A percentile compares a stretch with the other conserved stretches of the same genome.
Conservation (phyloP, 2,113 vertebrate genomes). For the Menura novaehollandiae region DNA sequence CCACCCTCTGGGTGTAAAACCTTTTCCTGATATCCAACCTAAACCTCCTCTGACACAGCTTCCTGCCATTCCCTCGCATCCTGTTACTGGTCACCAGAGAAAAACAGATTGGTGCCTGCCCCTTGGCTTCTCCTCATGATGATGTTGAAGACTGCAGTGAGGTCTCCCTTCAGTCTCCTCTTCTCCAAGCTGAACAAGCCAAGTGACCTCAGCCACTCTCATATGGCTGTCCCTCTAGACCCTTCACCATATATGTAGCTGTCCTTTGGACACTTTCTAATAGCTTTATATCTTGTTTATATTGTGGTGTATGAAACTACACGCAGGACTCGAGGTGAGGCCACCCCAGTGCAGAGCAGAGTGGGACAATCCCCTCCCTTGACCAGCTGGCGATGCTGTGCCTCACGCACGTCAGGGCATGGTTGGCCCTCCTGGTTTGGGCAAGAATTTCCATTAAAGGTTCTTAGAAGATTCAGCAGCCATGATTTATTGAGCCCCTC, state of each 20-base stretch:
- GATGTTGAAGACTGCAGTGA: neutral
- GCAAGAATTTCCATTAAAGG: neutral
- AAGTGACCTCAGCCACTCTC: neutral
- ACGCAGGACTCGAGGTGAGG: neutral
- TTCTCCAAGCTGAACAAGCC: neutral
- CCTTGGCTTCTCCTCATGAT: neutral
- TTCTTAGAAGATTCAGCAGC: neutral
- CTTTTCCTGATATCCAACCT: neutral
- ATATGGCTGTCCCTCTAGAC: neutral
- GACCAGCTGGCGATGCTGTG: rapidly evolving
- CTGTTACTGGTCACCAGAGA: neutral
- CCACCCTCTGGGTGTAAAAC: neutral
- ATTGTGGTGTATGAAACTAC: neutral
- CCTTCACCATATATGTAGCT: neutral
- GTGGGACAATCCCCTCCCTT: neutral
- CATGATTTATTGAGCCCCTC: neutral
- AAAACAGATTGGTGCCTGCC: neutral
- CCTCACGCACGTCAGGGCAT: neutral
- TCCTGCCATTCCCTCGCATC: neutral
- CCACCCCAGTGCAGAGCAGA: neutral
- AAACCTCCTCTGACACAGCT: neutral
- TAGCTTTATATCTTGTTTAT: neutral
- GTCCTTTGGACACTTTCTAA: neutral
- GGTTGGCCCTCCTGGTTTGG: neutral
- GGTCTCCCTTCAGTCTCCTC: neutral